phyloP scores from a whole-genome alignment of 2,888 invertebrate species.

The Nemurella pictetii region DNA sequence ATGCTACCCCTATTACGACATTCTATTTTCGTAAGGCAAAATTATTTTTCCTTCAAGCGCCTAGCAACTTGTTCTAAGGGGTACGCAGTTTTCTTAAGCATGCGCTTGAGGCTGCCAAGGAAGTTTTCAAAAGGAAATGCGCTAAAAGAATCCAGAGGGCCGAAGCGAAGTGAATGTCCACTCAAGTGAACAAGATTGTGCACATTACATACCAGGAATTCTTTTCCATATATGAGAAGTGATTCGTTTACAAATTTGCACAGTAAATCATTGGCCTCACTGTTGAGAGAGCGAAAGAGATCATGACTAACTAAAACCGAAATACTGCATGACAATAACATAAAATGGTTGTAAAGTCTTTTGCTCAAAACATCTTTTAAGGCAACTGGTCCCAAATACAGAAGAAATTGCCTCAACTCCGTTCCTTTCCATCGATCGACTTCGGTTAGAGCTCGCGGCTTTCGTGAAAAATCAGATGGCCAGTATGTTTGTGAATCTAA shows the following conservation, averaged over 20 bases:
- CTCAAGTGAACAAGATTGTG: conserved; percentile 12
- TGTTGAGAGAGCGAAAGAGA: neutral
- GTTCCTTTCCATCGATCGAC: conserved; percentile 47
- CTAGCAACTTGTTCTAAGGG: conserved; percentile 34
- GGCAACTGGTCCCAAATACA: conserved; percentile 46
- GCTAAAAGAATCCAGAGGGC: conserved; percentile 42
- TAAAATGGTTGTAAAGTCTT: conserved; percentile 26
- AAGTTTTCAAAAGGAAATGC: conserved; percentile 45
- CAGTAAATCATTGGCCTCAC: neutral
- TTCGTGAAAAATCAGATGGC: conserved; percentile 45
- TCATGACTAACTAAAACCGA: neutral
- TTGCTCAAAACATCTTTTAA: conserved; percentile 40
- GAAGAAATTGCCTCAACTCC: conserved; percentile 45
- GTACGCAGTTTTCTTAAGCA: conserved; percentile 33
- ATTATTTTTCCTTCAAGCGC: neutral
- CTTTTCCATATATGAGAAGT: neutral
- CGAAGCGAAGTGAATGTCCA: conserved; percentile 42
- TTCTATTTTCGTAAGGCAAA: neutral
- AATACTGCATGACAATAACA: conserved; percentile 15
- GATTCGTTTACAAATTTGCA: neutral
- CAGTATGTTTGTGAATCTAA: neutral
- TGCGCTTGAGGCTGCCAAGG: conserved; percentile 36
- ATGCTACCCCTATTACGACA: neutral
- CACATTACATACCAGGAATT: neutral
- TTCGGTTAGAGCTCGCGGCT: conserved; percentile 44